These are phyloP conservation scores for Nycticorax nycticorax DNA, from an alignment of 2,113 vertebrate species.

Conservation along the genomic window DNA sequence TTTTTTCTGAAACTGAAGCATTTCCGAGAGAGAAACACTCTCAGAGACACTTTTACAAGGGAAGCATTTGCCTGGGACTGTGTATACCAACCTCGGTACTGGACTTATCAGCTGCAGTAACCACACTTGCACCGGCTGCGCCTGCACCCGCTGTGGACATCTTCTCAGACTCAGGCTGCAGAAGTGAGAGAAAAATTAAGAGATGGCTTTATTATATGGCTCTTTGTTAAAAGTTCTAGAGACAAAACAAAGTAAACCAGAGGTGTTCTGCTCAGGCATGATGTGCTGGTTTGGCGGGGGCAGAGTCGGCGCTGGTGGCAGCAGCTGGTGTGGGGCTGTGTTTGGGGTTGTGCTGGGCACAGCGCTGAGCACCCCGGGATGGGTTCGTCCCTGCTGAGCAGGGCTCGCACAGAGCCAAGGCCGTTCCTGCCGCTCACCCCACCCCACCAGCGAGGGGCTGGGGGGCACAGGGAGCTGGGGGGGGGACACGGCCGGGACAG, in stretches of 20 bases:
- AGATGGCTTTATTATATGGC: not conserved
- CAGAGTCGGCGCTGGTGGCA: too few species aligned
- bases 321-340: too few species aligned
- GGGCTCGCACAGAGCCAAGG: too few species aligned
- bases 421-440: too few species aligned
- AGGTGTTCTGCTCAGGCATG: not conserved
- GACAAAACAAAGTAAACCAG: not conserved
- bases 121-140: not conserved
- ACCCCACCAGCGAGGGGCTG: too few species aligned
- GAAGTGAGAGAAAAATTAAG: not conserved
- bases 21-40: not conserved
- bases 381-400: too few species aligned
- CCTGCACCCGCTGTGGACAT: not conserved
- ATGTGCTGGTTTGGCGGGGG: too few species aligned
- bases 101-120: not conserved
- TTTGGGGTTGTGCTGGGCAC: too few species aligned
- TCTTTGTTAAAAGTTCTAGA: not conserved
- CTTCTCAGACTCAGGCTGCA: constrained; percentile 19
- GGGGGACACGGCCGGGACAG: too few species aligned
- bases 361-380: too few species aligned
- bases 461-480: too few species aligned
- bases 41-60: not conserved
- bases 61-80: not conserved
- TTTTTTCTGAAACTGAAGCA: not conserved
- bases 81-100: constrained; percentile 27